A percentile compares a stretch with the other conserved stretches of the same genome.
phyloP scores from a whole-genome alignment of 2,113 vertebrate species.

The Anolis sagrei region DNA sequence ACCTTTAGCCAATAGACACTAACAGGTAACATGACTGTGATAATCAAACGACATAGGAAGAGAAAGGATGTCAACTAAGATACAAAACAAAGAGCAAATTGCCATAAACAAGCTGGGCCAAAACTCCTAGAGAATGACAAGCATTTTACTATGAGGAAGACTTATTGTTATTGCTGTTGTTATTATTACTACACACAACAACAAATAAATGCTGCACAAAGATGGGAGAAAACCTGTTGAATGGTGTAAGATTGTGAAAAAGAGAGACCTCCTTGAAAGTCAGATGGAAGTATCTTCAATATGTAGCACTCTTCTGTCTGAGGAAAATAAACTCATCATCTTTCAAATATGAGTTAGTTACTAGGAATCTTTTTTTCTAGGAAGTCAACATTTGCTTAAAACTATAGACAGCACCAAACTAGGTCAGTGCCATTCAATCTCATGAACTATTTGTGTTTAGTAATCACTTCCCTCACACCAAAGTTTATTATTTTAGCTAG shows the following conservation, averaged over 20 bases:
- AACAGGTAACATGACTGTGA: neutral
- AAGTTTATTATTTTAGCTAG: conserved; percentile 24
- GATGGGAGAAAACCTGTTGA: neutral
- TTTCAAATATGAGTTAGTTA: neutral
- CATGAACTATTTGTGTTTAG: neutral
- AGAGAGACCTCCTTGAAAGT: no score
- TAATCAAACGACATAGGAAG: neutral
- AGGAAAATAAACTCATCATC: neutral
- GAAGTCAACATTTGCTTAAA: neutral
- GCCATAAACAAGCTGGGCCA: no score
- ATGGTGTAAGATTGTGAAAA: no score
- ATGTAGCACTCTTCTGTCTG: neutral
- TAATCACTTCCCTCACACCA: conserved; percentile 27
- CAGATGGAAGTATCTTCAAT: neutral
- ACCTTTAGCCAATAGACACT: neutral
- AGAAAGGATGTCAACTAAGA: no score
- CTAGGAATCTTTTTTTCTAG: neutral
- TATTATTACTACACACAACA: no score
- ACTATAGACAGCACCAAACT: neutral
- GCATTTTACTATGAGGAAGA: neutral
- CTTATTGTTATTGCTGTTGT: no score
- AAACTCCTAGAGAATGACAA: no score
- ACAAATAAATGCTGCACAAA: neutral
- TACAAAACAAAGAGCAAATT: no score
- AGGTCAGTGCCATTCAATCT: neutral